Conservation (phyloP, 2,113 vertebrate genomes). For the Gadus chalcogrammus region DNA sequence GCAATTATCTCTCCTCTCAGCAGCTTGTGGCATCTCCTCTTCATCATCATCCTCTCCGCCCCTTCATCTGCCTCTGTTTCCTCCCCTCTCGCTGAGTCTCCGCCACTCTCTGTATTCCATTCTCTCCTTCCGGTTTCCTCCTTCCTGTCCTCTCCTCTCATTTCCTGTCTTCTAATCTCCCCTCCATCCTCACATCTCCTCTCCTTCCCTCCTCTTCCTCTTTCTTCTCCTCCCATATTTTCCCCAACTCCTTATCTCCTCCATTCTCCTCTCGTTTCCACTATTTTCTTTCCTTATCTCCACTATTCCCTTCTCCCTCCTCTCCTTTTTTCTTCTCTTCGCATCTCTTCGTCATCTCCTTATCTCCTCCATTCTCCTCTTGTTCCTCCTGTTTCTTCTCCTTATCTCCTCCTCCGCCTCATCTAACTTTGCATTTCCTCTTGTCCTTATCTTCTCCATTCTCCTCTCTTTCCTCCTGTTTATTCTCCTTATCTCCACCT, state of each 20-base stretch:
- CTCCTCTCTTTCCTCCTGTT: not conserved
- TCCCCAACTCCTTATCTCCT: constrained; percentile 18
- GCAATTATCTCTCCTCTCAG: constrained; percentile 61
- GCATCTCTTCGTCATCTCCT: not conserved
- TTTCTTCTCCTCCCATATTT: not conserved
- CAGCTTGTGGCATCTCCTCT: constrained; percentile 52
- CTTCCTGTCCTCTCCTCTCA: not conserved
- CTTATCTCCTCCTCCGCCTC: too few relatives aligned
- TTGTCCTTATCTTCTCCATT: not conserved
- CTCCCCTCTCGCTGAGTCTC: not conserved
- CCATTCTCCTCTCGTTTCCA: not conserved
- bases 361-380: not conserved
- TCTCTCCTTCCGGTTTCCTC: constrained; percentile 12
- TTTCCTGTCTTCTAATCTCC: constrained; percentile 21
- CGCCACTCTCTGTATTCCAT: not conserved
- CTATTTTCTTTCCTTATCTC: not conserved
- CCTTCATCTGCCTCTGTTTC: not conserved
- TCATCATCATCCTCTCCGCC: constrained; percentile 13
- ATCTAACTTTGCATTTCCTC: constrained; percentile 18
- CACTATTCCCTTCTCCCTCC: not conserved
- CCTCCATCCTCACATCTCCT: not conserved
- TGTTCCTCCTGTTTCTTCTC: too few relatives aligned
- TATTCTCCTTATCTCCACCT: constrained; percentile 21
- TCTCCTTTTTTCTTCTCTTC: not conserved
- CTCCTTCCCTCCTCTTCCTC: constrained; percentile 22